Evolutionary conservation across 2,113 vertebrate species (phyloP).

Genomic region (Perccottus glenii): DNA sequence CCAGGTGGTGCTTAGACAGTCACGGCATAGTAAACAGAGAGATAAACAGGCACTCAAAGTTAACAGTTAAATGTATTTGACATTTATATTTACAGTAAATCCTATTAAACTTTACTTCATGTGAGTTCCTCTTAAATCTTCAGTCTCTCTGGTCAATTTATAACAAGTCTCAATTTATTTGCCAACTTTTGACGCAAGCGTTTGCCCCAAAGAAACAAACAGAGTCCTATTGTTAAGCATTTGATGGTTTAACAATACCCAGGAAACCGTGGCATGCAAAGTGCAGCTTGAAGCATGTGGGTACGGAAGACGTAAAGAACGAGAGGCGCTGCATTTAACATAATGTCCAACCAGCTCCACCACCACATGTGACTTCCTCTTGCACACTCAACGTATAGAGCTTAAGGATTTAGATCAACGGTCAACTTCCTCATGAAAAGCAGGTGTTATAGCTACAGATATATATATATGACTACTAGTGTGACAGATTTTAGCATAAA

Average conservation of each 20-base stretch:
- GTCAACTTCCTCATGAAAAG: conserved; percentile 60
- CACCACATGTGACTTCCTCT: conserved; percentile 61
- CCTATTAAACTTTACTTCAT: neutral
- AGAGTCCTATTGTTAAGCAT: conserved; percentile 7
- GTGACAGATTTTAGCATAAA: neutral
- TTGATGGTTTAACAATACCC: conserved; percentile 44
- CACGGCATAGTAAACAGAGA: conserved; percentile 17
- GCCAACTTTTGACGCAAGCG: neutral
- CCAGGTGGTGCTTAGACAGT: conserved; percentile 29
- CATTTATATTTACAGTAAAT: neutral
- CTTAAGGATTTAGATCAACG: conserved; percentile 67
- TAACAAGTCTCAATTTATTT: neutral
- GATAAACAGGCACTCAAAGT: conserved; percentile 1
- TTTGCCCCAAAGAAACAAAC: neutral
- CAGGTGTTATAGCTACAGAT: conserved; percentile 5
- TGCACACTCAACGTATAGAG: conserved; percentile 28
- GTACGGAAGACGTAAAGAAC: conserved; percentile 27
- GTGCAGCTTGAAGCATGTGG: conserved; percentile 17
- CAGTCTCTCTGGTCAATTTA: neutral
- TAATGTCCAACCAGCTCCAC: conserved; percentile 17
- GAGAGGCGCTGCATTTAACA: conserved; percentile 16
- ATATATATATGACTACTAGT: no score
- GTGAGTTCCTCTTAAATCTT: neutral
- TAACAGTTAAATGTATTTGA: neutral
- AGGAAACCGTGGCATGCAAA: conserved; percentile 33